Conservation (phyloP, 2,113 vertebrate genomes). For the Himantopus leucocephalus region DNA sequence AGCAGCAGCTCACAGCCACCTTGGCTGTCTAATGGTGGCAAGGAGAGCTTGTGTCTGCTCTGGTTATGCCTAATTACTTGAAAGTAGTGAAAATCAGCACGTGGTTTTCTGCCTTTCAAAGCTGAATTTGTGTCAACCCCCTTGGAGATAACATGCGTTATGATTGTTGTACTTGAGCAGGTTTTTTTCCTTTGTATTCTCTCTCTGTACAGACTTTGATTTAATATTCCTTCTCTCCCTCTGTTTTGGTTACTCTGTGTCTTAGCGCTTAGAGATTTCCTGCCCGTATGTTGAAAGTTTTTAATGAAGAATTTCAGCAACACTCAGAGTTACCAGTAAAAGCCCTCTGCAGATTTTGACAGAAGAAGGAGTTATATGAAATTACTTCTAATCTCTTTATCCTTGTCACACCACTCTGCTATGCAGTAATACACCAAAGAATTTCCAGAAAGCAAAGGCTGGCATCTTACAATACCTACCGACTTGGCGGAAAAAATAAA, state of each 20-base stretch:
- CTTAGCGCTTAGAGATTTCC: slow-evolving; percentile 20
- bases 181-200: not conserved
- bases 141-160: not conserved
- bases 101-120: not conserved
- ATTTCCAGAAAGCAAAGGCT: slow-evolving; percentile 73
- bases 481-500: slow-evolving; percentile 3
- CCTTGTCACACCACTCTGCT: slow-evolving; percentile 79
- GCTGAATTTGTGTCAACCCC: not conserved
- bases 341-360: slow-evolving; percentile 41
- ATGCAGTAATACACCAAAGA: slow-evolving; percentile 84
- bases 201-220: not conserved
- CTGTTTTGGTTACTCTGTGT: slow-evolving; percentile 2
- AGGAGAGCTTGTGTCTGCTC: not conserved
- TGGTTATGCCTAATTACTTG: not conserved
- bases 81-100: not conserved
- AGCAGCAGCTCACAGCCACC: not conserved
- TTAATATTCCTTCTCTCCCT: not conserved
- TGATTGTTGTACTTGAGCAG: not conserved
- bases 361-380: slow-evolving; percentile 72
- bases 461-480: slow-evolving; percentile 36
- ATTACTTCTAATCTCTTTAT: slow-evolving; percentile 79
- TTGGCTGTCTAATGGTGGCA: not conserved
- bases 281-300: not conserved
- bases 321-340: not conserved
- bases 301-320: slow-evolving; percentile 36